phyloP scores from a whole-genome alignment of 2,797 vertebrate species.

The Sebastes elongatus region DNA sequence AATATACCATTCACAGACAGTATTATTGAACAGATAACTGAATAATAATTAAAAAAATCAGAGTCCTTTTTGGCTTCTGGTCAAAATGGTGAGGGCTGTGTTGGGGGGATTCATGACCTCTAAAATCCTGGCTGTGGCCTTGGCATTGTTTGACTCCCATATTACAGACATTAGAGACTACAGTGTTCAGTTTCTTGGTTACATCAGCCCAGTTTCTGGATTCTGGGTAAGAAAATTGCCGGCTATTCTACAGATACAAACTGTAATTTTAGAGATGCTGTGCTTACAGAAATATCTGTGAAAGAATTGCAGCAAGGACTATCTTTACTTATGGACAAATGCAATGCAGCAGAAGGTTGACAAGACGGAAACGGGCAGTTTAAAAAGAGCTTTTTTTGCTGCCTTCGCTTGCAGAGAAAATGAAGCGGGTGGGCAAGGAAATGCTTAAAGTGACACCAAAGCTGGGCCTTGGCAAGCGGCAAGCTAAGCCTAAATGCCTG shows the following conservation, averaged over 20 bases:
- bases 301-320: slow-evolving; percentile 20
- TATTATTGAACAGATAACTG: not conserved
- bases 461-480: slow-evolving; percentile 85
- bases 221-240: not conserved
- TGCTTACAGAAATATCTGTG: slow-evolving; percentile 34
- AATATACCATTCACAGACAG: not conserved
- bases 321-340: not conserved
- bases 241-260: not conserved
- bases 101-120: not conserved
- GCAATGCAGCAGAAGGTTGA: slow-evolving; percentile 14
- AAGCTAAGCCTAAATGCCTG: slow-evolving; percentile 86
- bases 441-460: slow-evolving; percentile 84
- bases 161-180: slow-evolving; percentile 36
- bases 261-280: not conserved
- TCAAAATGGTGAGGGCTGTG: not conserved
- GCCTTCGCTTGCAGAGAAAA: slow-evolving; percentile 37
- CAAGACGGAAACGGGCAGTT: not conserved
- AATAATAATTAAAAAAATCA: not conserved
- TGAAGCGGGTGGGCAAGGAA: slow-evolving; percentile 62
- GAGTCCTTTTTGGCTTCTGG: not conserved
- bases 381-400: slow-evolving; percentile 19
- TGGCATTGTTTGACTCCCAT: slow-evolving; percentile 28
- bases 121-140: not conserved
- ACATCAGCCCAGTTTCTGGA: slow-evolving; percentile 48
- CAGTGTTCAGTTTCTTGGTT: slow-evolving; percentile 31